Conservation (phyloP, 2,797 vertebrate species). For the Sylvia borin region DNA sequence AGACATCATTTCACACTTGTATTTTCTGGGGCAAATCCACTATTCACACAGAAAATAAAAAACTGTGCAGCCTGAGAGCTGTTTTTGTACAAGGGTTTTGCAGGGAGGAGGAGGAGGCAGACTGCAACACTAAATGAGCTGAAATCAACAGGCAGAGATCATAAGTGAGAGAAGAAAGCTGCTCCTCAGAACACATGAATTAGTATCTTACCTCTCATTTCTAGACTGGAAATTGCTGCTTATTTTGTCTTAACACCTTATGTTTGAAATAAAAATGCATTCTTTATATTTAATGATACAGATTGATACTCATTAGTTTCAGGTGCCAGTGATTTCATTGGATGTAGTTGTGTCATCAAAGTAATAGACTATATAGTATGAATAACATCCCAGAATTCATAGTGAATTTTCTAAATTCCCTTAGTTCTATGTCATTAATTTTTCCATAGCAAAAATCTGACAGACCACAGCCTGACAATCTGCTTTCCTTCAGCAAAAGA, state of each 20-base stretch:
- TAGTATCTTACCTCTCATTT: neutral
- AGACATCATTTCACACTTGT: neutral
- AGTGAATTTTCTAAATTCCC: neutral
- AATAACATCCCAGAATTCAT: neutral
- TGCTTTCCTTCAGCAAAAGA: neutral
- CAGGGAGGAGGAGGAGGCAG: neutral
- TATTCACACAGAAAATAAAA: neutral
- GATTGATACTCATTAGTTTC: neutral
- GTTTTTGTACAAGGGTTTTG: neutral
- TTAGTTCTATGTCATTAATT: neutral
- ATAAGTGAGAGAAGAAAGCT: neutral
- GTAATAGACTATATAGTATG: neutral
- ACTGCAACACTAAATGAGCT: neutral
- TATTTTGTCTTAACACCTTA: neutral
- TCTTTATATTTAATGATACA: neutral
- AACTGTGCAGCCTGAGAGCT: neutral
- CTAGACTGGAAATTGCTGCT: neutral
- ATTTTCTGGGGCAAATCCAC: neutral
- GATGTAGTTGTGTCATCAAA: neutral
- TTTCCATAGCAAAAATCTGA: neutral
- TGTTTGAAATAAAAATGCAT: neutral
- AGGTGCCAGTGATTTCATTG: neutral
- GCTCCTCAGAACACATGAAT: neutral
- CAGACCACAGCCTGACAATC: neutral
- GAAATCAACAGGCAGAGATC: neutral